Evolutionary conservation across 1,140 invertebrate genomes (phyloP), one percentile per base, ranked within the genome.

Genomic region (Drosophila malerkotliana): DNA sequence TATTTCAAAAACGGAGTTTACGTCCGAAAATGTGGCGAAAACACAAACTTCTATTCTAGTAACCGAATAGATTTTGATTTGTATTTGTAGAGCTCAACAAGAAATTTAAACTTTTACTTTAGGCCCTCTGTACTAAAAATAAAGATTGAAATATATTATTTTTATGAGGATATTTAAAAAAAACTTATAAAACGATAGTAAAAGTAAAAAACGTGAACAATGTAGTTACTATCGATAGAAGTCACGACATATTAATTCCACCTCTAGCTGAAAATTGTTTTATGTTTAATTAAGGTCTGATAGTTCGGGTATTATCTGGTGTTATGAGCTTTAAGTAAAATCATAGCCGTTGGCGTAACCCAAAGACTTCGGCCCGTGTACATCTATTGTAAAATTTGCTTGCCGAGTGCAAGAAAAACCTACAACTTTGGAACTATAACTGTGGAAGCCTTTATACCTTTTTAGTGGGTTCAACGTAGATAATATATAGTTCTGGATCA

Each of bases 21-120:
- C 94, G 97, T 97, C 0, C 92, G 97, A 56, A 97, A 96, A 93
- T 94, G 94, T 83, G 96, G 96, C 0, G 94, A 95, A 47, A 75
- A 57, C 73, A 92, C 94, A 55, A 94, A 95, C 68, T 99, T 98
- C 93, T 98, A 98, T 91, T 96, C 93, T 59, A 98, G 97, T 1
- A 95, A 95, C 84, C 94, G 98, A 90, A 96, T 99, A 77, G 98
- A 99, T 93, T 99, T 99, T 94, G 97, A 98, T 90, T 93, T 98
- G 41, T 98, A 98, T 92, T 92, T 95, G 72, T 95, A 92, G 92
- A 8, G 10, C 10, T 15, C 41, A 18, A 21, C 7, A 47, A 5
- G 12, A 10, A 37, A 37, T 37, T 37, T 3, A 37, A 37, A 32
- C 3, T n/a, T 37, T 10, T 37, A 37, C 8, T 41, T 41, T 14